These are phyloP conservation scores for Drosophila macrothrix DNA, from an alignment of 2,888 invertebrate species.

Conservation along the genomic window DNA sequence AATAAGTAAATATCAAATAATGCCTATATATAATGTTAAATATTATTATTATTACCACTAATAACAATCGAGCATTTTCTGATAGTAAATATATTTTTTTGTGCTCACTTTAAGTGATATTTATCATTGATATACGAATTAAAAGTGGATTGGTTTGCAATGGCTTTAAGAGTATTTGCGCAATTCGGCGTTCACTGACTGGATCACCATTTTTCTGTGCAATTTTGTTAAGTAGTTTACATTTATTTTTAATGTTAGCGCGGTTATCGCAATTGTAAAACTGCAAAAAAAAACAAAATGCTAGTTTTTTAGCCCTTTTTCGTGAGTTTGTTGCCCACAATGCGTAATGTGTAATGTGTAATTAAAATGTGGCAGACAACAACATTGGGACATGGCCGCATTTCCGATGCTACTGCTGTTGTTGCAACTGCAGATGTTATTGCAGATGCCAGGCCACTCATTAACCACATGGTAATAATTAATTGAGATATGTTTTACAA, in stretches of 20 bases:
- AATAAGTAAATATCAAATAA: neutral
- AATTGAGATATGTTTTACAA: slow-evolving; percentile 79
- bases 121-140: neutral
- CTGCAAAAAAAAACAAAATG: slow-evolving; percentile 60
- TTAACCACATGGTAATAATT: slow-evolving; percentile 80
- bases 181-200: neutral
- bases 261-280: slow-evolving; percentile 42
- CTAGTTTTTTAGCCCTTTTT: slow-evolving; percentile 57
- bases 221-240: neutral
- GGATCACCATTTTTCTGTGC: neutral
- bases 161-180: slow-evolving; percentile 6
- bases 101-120: neutral
- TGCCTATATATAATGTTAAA: neutral
- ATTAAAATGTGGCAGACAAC: slow-evolving; percentile 77
- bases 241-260: slow-evolving; percentile 19
- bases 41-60: neutral
- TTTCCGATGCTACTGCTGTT: slow-evolving; percentile 33
- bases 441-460: slow-evolving; percentile 45
- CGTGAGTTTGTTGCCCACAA: slow-evolving; percentile 41
- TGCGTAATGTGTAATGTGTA: slow-evolving; percentile 71
- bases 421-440: slow-evolving; percentile 22
- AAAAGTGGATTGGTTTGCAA: neutral
- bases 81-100: neutral
- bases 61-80: neutral
- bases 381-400: slow-evolving; percentile 47